phyloP scores from a whole-genome alignment of 1,140 invertebrate species.

The Polypedilum pembai region DNA sequence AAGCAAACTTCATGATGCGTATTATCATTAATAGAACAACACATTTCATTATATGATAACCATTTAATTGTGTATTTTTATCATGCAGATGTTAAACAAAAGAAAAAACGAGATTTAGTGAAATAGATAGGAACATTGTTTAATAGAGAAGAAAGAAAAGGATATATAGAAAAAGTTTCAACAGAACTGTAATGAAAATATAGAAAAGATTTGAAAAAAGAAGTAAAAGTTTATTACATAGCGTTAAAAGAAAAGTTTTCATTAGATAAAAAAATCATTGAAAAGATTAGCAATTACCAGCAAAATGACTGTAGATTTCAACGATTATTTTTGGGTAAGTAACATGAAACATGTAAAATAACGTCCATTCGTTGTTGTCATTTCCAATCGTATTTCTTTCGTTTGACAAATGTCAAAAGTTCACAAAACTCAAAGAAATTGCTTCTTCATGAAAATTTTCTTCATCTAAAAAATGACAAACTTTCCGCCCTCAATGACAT shows the following conservation, averaged over 20 bases:
- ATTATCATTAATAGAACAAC: background rate
- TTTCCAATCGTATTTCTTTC: background rate
- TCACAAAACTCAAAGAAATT: background rate
- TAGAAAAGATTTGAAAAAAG: background rate
- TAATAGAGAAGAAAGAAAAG: too few species aligned
- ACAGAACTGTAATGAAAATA: background rate
- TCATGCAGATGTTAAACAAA: background rate
- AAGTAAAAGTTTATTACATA: background rate
- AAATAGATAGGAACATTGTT: too few species aligned
- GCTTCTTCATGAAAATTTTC: too few species aligned
- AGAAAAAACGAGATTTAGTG: too few species aligned
- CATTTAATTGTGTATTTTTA: constrained; percentile 4
- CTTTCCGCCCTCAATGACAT: too few species aligned
- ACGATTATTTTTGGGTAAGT: constrained; percentile 74
- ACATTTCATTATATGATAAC: background rate
- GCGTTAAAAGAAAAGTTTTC: too few species aligned
- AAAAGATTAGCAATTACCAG: too few species aligned
- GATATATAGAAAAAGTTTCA: too few species aligned
- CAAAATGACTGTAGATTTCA: constrained; percentile 69
- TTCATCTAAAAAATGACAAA: too few species aligned
- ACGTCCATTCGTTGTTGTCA: too few species aligned
- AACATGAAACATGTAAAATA: background rate
- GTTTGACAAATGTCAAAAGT: background rate
- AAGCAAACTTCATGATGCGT: background rate
- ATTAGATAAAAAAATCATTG: too few species aligned